Evolutionary conservation across 2,113 vertebrate species (phyloP), one percentile per base, ranked within the genome.

Genomic region (Leptocoma aspasia): DNA sequence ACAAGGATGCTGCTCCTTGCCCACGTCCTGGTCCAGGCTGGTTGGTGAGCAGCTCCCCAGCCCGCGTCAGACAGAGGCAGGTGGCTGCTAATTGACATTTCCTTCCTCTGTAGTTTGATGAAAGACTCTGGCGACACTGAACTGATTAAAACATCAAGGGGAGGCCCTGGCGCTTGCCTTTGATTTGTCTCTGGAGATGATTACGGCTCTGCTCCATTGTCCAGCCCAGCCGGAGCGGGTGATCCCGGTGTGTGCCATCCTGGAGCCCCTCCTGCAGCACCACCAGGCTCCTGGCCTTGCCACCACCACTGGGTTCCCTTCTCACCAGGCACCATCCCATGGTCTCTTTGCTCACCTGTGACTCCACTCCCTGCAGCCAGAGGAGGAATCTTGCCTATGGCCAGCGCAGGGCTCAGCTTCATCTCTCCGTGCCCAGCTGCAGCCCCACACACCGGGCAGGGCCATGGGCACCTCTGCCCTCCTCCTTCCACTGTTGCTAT

Each of bases 61-160:
- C 52, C 91, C 4, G 0, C 1, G 0, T 56, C 1, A 0, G 54
- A 88, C 1, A 0, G 54, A 88, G 92, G 89, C 95, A 92, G 94
- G 96, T 97, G 91, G 94, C 64, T 95, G 93, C 86, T 96, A 95
- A 95, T 95, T 95, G 94, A 95, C 41, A 27, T 95, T 94, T 95
- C 79, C 90, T 97, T 92, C 94, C 94, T 95, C 93, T 95, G 96
- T 94, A 95, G 94, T 94, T 95, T 95, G 95, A 96, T 96, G 95
- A 95, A 95, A 96, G 93, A 84, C 95, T 95, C 84, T 5, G 27
- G 94, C 42, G 30, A 95, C 96, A 87, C 93, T 19, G 0, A 94
- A 91, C 92, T 97, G 94, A 95, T 95, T 97, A 95, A 96, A 94
- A 95, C 94, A 96, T 96, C 95, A 94, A 95, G 96, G 91, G 93